Evolutionary conservation across 92 coral and sea anemone species (phyloP), one percentile per base, ranked within the genome.

Genomic region (Paramuricea clavata): DNA sequence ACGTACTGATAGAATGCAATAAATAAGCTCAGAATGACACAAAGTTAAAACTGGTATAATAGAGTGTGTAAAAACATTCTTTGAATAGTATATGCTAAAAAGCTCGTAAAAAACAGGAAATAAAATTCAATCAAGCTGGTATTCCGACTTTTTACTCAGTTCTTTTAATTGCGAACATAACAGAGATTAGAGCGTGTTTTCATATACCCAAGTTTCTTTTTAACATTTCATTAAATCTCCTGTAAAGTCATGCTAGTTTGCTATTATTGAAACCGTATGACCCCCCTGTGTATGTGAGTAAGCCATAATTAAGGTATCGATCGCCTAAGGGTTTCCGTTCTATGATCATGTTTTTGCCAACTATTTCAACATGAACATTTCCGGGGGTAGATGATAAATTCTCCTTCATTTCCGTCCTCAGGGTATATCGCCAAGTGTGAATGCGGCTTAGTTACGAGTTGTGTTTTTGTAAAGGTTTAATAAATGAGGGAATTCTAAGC

Each of bases 301-400:
- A 10, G 39, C 19, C 36, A 65, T 33, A 65, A 65, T 65, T 31
- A 65, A 28, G 35, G 41, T 39, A 27, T 33, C 28, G 39, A 27
- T 33, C 28, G 39, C 72, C 39, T 33, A 13, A 65, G 72, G 72
- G 39, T 65, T 65, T 65, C 72, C 41, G 35, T 12, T 65, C 16
- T 16, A 65, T 5, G 21, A 15, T 65, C 72, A 33, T 65, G 72
- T 65, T 65, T 65, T 65, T 65, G 72, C 72, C 72, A 65, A 31
- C 39, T 65, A 65, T 9, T 28, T 33, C 39, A 16, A 65, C 68
- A 31, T 31, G 39, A 65, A 65, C 39, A 27, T 65, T 28, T 65
- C 72, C 72, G 72, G 72, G 72, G 72, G 72, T 12, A 28, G 72
- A 65, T 13, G 35, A 65, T 28, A 65, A 65, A 28, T 31, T 65